Evolutionary conservation across 2,113 vertebrate genomes (phyloP), one percentile per base, ranked within the genome.

Genomic region (Amazona guildingii): DNA sequence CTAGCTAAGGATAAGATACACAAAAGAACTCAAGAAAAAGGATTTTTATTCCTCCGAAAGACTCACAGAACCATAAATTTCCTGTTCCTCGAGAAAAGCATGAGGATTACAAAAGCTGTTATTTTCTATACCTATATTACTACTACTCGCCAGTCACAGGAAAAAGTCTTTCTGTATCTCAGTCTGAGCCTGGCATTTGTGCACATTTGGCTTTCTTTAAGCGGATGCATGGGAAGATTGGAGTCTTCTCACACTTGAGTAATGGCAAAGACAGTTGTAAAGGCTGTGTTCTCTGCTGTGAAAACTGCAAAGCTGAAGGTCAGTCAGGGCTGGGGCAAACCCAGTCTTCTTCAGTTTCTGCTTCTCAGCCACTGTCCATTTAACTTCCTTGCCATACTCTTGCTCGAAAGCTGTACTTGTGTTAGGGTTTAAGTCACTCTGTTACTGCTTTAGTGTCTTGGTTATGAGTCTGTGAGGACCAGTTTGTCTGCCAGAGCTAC

Each of bases 201-300:
- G 31, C 8, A 33, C 43, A 54, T 7, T 0, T 69, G 61, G 23
- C 8, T 11, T 69, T 59, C 10, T 66, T 54, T 61, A 54, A 33
- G 31, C 0, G 0, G 13, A 5, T 44, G 15, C 4, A 28, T 31
- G 15, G 10, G 11, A 82, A 64, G 3, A 17, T 6, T 23, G 2
- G 17, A 70, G 11, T 59, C 41, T 41, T 46, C 19, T 81, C 24
- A 29, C 29, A 48, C 35, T 12, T 17, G 14, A 31, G 28, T n/a
- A 59, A n/a, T 14, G 25, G 28, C 31, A 61, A 44, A 76, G 18
- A 28, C n/a, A 73, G 19, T 7, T 52, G 17, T 17, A 21, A 81
- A 17, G 19, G 3, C 16, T 77, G 11, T 41, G 10, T 10, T 81
- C 1, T 57, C 37, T 78, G 29, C 52, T 66, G 44, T 33, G 49